Evolutionary conservation across 2,888 invertebrate genomes (phyloP), one percentile per base, ranked within the genome.

Genomic region (Neria commutata): DNA sequence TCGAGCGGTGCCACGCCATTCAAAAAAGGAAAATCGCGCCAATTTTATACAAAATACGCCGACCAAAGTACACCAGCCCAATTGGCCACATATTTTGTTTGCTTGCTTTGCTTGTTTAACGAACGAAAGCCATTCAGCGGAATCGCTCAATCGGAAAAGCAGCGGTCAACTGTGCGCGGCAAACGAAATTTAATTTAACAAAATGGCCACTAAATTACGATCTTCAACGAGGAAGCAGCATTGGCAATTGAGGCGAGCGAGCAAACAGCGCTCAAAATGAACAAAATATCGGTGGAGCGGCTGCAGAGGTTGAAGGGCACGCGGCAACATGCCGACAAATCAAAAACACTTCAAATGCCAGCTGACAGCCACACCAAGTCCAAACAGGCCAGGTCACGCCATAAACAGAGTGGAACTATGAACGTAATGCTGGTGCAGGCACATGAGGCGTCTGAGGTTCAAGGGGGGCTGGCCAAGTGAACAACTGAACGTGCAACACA

Each of bases 121-220:
- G n/a, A n/a, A n/a, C n/a, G n/a, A n/a, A 37, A 37, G 3, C 37
- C 37, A 37, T 37, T 37, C n/a, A 37, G n/a, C 37, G n/a, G n/a
- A 37, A 37, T n/a, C n/a, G n/a, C n/a, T n/a, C n/a, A n/a, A 37
- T 14, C n/a, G 4, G 3, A 37, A 11, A 4, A 6, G n/a, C 17
- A 42, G 21, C 21, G 42, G 42, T 21, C 42, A 42, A 42, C 21
- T 42, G 42, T 42, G 42, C 6, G 37, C 37, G n/a, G 68, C 61
- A 69, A 71, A 65, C 62, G 60, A 64, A 73, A 70, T 71, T 74
- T 70, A 67, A 73, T 72, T 74, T 71, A 67, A 66, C 70, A 69
- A 71, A 70, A 67, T 64, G 60, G 63, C 67, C 65, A 69, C 69
- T 64, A 68, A 71, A 68, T 70, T 68, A 66, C 69, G 42, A 42